Evolutionary conservation across 2,797 vertebrate genomes (phyloP).

Genomic region (Philypnodon macrostomus): DNA sequence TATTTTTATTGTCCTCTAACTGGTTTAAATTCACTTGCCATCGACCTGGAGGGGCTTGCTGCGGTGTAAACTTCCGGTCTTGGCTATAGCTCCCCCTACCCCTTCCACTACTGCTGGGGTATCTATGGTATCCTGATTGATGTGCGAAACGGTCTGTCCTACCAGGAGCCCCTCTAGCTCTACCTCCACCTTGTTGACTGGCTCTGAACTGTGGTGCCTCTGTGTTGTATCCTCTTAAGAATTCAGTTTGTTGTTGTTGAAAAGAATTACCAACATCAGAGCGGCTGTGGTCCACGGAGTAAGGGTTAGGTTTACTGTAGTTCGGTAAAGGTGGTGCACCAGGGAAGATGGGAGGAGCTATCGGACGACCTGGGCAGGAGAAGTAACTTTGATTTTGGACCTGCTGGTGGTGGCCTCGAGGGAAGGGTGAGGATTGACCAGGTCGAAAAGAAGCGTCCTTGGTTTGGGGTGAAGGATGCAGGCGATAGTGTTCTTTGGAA

Average conservation of each 20-base stretch:
- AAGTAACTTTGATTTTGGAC: constrained; percentile 37
- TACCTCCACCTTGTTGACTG: constrained; percentile 4
- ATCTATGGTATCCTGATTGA: constrained; percentile 49
- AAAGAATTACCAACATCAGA: constrained; percentile 51
- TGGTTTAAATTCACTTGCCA: constrained; percentile 42
- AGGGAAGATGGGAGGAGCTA: constrained; percentile 17
- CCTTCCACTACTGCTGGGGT: constrained; percentile 31
- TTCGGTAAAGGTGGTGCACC: constrained; percentile 38
- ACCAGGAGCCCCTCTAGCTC: neutral
- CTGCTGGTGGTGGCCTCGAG: constrained; percentile 41
- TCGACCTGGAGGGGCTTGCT: constrained; percentile 13
- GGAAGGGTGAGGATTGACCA: constrained; percentile 28
- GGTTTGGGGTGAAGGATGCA: constrained; percentile 24
- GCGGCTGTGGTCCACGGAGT: constrained; percentile 8
- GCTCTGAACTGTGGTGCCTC: constrained; percentile 67
- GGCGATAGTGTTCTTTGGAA: constrained; percentile 64
- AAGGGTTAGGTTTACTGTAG: too few relatives aligned
- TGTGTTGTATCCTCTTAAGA: constrained; percentile 67
- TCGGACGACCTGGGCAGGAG: constrained; percentile 20
- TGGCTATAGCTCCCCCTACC: constrained; percentile 48
- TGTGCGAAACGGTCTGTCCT: constrained; percentile 8
- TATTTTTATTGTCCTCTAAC: constrained; percentile 21
- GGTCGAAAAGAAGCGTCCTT: constrained; percentile 29
- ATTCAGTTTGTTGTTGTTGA: constrained; percentile 71
- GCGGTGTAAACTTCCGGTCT: constrained; percentile 30